A percentile compares a stretch with the other conserved stretches of the same genome.
Conservation (phyloP, 2,888 invertebrate genomes). For the Drosophila glabriapex region DNA sequence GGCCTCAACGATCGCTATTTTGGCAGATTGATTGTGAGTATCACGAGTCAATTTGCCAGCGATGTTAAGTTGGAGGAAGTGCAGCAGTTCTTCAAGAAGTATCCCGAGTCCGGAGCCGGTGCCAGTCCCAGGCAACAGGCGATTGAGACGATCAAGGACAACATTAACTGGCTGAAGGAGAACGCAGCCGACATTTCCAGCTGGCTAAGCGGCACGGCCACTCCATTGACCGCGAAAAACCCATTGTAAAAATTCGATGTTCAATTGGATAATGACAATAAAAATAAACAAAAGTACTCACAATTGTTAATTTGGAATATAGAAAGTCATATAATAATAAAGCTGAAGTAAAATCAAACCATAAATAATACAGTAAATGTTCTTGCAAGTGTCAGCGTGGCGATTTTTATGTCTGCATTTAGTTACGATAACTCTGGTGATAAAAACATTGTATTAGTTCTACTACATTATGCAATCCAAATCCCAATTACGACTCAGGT, state of each 20-base stretch:
- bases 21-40: constrained; percentile 89
- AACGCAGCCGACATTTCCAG: constrained; percentile 87
- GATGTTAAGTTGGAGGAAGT: constrained; percentile 90
- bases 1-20: constrained; percentile 92
- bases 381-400: constrained; percentile 43
- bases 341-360: constrained; percentile 37
- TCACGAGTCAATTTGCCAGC: constrained; percentile 90
- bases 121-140: constrained; percentile 90
- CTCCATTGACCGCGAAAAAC: constrained; percentile 40
- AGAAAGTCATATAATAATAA: constrained; percentile 53
- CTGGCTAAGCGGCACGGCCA: constrained; percentile 86
- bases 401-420: constrained; percentile 57
- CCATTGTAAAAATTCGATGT: constrained; percentile 15
- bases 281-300: constrained; percentile 13
- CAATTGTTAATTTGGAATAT: constrained; percentile 32
- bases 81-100: constrained; percentile 89
- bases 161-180: constrained; percentile 91
- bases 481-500: constrained; percentile 9
- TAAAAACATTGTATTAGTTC: constrained; percentile 5
- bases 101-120: constrained; percentile 95
- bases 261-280: not conserved
- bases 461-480: constrained; percentile 12
- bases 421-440: constrained; percentile 38
- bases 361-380: constrained; percentile 56
- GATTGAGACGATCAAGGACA: constrained; percentile 90